Percentiles rank a stretch among this genome's conserved stretches.
Evolutionary conservation across 2,797 vertebrate genomes (phyloP).

Genomic region (Megalops cyprinoides): DNA sequence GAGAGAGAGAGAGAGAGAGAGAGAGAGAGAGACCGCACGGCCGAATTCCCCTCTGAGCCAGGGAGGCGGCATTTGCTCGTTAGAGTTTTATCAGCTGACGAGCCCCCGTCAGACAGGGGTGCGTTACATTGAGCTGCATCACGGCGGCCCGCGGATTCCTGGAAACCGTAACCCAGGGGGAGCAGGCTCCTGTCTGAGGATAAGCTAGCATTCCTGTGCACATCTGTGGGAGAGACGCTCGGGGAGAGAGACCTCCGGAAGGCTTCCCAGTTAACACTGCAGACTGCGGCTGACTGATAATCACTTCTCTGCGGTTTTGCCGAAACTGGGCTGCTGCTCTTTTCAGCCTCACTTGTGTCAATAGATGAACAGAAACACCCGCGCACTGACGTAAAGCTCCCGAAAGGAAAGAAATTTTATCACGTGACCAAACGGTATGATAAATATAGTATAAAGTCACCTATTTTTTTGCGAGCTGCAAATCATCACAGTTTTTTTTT

Average conservation of each 20-base stretch:
- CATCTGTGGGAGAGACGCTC: neutral
- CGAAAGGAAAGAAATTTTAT: too few relatives aligned
- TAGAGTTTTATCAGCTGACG: slow-evolving; percentile 22
- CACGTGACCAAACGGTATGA: too few relatives aligned
- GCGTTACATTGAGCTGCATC: too few relatives aligned
- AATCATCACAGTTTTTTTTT: too few relatives aligned
- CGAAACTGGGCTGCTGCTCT: neutral
- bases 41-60: slow-evolving; percentile 1
- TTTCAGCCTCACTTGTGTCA: too few relatives aligned
- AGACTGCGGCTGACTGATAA: neutral
- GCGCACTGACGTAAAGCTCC: too few relatives aligned
- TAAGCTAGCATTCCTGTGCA: neutral
- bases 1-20: slow-evolving; percentile 41
- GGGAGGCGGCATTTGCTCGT: neutral
- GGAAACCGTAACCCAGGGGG: neutral
- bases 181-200: neutral
- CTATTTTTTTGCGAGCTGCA: too few relatives aligned
- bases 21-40: neutral
- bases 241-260: neutral
- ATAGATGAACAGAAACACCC: too few relatives aligned
- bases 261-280: neutral
- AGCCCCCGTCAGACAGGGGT: too few relatives aligned
- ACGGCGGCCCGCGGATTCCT: neutral
- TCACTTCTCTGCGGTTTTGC: neutral
- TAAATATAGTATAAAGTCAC: too few relatives aligned